Base-by-base conservation (phyloP, 2,113 vertebrate species). In the Lichenostomus cassidix region DNA sequence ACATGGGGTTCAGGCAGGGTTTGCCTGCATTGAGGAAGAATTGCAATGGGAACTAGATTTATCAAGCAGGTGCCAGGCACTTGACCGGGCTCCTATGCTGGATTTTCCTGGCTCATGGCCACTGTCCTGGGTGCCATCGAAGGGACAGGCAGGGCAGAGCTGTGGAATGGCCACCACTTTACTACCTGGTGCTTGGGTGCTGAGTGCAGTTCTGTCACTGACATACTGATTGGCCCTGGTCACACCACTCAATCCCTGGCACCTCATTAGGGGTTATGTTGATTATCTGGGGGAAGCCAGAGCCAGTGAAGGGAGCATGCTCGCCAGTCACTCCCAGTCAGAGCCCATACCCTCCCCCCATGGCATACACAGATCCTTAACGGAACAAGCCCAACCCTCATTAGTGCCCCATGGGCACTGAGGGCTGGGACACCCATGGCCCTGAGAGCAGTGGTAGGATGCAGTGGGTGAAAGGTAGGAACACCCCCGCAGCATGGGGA, bases 401-500 rank as follows among this genome's bases (percentile, higher is more conserved):
- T 52, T 52, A 47, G 29, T 15, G 4, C 29, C 21, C 18, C 27
- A 33, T 8, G 39, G 39, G 39, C 39, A 39, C 21, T 56, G 33
- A 20, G 4, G 15, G 53, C 0, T 20, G 28, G 73, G 60, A 84
- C 56, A 18, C 33, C 13, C 19, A 7, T 0, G 0, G 23, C 39
- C 31, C 42, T 11, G 11, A 39, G 56, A 56, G 41, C 47, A 18
- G 64, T 29, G 13, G n/a, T 15, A 31, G 44, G 39, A 33, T 24
- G 42, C 18, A 17, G 50, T 5, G 28, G 56, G 28, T 0, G 2
- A 33, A 65, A n/a, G n/a, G 31, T 21, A 31, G 71, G 52, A 27
- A 37, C 31, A 6, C 29, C 52, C 15, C 21, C 6, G 7, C 13
- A 4, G 49, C 31, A 25, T 0, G 0, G 15, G 25, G 29, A 22